Conservation (phyloP, 1,140 invertebrate genomes). For the Lysiphlebus fabarum region DNA sequence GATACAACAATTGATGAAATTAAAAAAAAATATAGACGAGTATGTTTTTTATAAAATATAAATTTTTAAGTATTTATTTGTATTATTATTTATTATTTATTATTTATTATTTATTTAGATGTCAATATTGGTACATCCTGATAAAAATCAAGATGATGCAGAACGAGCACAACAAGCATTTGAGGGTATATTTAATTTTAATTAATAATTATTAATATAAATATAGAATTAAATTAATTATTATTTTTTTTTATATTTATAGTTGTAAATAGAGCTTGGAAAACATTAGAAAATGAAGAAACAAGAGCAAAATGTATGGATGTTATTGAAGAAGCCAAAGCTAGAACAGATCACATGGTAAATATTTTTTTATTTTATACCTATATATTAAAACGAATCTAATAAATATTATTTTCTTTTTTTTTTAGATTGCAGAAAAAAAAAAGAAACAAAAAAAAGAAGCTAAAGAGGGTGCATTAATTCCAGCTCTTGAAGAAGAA, state of each 20-base stretch:
- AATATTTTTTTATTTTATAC: constrained; percentile 30
- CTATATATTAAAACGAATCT: constrained; percentile 17
- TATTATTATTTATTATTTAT: constrained; percentile 3
- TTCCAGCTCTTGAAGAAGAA: constrained; percentile 81
- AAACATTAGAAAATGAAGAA: constrained; percentile 92
- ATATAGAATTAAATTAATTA: neutral
- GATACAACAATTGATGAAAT: constrained; percentile 85
- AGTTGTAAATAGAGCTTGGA: constrained; percentile 95
- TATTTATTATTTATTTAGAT: constrained; percentile 58
- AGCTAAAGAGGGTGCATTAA: constrained; percentile 63
- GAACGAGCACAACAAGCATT: constrained; percentile 93
- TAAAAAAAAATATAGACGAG: constrained; percentile 93
- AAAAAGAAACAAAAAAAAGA: constrained; percentile 93
- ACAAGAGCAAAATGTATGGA: constrained; percentile 92
- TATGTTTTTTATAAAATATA: constrained; percentile 40
- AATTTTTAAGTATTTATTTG: too few species aligned
- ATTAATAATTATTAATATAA: constrained; percentile 13
- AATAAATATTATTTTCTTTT: constrained; percentile 14
- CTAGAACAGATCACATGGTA: constrained; percentile 90
- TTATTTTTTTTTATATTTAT: constrained; percentile 29
- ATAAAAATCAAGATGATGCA: constrained; percentile 94
- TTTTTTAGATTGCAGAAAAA: constrained; percentile 84
- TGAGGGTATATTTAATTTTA: constrained; percentile 64
- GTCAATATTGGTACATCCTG: constrained; percentile 97
- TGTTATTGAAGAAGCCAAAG: constrained; percentile 95